Conservation (phyloP, 2,888 invertebrate species). For the Latrodectus hesperus region DNA sequence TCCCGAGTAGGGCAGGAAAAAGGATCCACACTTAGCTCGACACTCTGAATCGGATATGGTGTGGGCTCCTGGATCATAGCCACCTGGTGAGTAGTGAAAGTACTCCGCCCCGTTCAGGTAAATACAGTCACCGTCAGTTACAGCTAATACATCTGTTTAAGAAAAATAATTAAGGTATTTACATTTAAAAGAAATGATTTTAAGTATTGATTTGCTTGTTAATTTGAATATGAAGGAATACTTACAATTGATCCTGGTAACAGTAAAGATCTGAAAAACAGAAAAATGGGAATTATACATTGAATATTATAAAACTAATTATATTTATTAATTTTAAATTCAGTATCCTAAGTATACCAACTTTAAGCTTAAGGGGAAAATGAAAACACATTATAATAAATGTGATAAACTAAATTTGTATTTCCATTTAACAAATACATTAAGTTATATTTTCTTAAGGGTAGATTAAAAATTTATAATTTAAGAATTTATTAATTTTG, state of each 20-base stretch:
- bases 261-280: not conserved
- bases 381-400: too few species aligned
- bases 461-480: too few species aligned
- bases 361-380: too few species aligned
- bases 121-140: slow-evolving; percentile 70
- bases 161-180: not conserved
- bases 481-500: too few species aligned
- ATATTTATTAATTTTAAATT: not conserved
- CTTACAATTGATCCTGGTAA: not conserved
- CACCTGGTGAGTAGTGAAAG: slow-evolving; percentile 70
- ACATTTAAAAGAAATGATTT: not conserved
- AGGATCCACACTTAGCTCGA: slow-evolving; percentile 65
- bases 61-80: slow-evolving; percentile 69
- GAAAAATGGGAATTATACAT: not conserved
- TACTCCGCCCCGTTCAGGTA: slow-evolving; percentile 69
- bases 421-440: too few species aligned
- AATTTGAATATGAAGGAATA: not conserved
- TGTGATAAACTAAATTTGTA: too few species aligned
- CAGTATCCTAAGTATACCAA: too few species aligned
- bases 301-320: not conserved
- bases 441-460: too few species aligned
- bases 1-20: slow-evolving; percentile 66
- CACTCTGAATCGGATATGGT: slow-evolving; percentile 66
- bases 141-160: slow-evolving; percentile 29
- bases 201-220: too few species aligned